phyloP scores from a whole-genome alignment of 2,797 vertebrate species.

The Steatocranus sp. region DNA sequence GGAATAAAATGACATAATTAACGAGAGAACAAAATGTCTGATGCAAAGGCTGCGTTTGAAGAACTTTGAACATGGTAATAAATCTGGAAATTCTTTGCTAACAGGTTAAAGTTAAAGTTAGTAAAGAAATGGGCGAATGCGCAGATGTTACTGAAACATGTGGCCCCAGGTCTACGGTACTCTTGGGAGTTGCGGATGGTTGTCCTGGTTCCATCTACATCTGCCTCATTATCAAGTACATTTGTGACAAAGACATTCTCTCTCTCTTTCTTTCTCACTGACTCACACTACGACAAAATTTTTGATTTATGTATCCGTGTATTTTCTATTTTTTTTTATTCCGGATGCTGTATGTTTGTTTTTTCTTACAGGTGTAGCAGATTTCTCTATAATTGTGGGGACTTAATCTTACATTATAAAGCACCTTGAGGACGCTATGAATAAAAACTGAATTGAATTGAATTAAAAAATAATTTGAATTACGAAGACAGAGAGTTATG shows the following conservation, averaged over 20 bases:
- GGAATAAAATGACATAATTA: neutral
- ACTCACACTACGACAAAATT: neutral
- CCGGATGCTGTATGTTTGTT: neutral
- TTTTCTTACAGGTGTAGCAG: neutral
- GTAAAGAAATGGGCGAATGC: neutral
- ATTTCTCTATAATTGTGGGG: neutral
- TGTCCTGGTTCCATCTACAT: neutral
- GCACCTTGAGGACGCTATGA: neutral
- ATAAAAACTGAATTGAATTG: neutral
- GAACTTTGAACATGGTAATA: neutral
- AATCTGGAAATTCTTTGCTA: neutral
- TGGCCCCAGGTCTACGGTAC: neutral
- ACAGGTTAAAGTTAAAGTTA: neutral
- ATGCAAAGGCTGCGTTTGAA: neutral
- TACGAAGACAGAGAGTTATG: neutral
- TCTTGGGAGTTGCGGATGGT: neutral
- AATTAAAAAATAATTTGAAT: neutral
- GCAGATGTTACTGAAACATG: neutral
- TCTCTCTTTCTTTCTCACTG: neutral
- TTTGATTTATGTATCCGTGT: neutral
- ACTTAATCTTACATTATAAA: neutral
- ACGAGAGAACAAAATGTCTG: neutral
- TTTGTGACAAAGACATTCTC: neutral
- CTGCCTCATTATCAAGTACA: neutral
- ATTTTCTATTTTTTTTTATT: neutral